Percentiles rank a stretch among this genome's conserved stretches.
These are phyloP conservation scores for Hemibagrus wyckioides DNA, from an alignment of 2,113 vertebrate species.

Conservation along the genomic window DNA sequence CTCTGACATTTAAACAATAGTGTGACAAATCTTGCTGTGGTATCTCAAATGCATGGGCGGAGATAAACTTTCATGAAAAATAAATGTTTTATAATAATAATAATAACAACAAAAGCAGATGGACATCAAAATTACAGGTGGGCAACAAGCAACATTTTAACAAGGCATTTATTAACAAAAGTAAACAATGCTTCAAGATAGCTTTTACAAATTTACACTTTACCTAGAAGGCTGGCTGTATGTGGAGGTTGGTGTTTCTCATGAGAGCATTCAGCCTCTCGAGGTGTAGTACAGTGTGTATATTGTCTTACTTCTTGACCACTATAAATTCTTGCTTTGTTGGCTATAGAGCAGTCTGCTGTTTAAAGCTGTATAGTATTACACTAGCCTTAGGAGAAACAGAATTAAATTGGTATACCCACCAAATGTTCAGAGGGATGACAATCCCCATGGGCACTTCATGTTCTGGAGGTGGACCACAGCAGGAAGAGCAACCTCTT, in stretches of 20 bases:
- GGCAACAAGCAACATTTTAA: not conserved
- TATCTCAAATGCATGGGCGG: not conserved
- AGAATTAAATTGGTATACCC: conserved; percentile 15
- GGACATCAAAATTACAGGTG: not conserved
- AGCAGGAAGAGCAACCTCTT: not conserved
- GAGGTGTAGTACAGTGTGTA: conserved; percentile 15
- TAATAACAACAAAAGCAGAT: not conserved
- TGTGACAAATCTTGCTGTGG: not conserved
- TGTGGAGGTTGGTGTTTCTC: conserved; percentile 4
- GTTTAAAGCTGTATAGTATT: conserved; percentile 38
- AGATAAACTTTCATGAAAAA: not conserved
- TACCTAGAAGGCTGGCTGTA: not conserved
- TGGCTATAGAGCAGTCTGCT: conserved; percentile 6
- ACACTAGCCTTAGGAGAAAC: conserved; percentile 5
- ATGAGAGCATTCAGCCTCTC: conserved; percentile 53
- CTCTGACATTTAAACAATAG: conserved; percentile 15
- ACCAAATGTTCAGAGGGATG: conserved; percentile 24
- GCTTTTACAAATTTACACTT: not conserved
- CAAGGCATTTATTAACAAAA: not conserved
- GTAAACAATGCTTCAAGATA: no score
- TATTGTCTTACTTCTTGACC: conserved; percentile 34
- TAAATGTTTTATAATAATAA: not conserved
- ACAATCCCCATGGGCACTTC: not conserved
- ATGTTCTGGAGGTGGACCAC: not conserved
- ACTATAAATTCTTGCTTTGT: conserved; percentile 28